Evolutionary conservation across 1,140 invertebrate species (phyloP).

Genomic region (Temnothorax longispinosus): DNA sequence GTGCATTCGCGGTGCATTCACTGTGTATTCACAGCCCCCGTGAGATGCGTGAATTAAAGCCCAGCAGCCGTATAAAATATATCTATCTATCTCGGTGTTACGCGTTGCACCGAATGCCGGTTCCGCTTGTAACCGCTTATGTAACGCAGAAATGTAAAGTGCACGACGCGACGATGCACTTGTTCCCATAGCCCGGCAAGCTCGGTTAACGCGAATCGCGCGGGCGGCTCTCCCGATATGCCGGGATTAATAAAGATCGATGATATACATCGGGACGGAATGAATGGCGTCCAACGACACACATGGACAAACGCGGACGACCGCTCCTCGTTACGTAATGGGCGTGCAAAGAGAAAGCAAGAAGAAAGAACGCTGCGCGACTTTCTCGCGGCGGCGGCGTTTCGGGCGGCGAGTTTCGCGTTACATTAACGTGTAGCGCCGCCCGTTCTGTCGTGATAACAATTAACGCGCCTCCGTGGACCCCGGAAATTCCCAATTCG

Average conservation of each 20-base stretch:
- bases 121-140: conserved; percentile 31
- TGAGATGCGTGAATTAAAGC: conserved; percentile 21
- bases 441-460: conserved; percentile 31
- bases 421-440: conserved; percentile 69
- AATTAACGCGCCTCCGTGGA: conserved; percentile 71
- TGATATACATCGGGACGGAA: conserved; percentile 14
- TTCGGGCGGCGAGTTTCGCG: conserved; percentile 74
- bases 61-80: neutral
- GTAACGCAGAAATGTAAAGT: conserved; percentile 50
- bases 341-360: conserved; percentile 83
- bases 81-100: neutral
- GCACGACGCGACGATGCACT: conserved; percentile 42
- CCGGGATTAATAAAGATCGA: conserved; percentile 43
- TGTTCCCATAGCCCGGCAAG: neutral
- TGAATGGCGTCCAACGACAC: neutral
- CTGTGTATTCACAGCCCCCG: neutral
- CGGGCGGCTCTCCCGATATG: neutral
- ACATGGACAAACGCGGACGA: conserved; percentile 56
- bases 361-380: conserved; percentile 81
- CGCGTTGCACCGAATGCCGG: neutral
- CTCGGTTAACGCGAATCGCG: neutral
- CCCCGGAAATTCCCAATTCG: conserved; percentile 19
- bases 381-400: conserved; percentile 80
- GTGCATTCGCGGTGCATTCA: neutral
- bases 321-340: conserved; percentile 81